Evolutionary conservation across 2,113 vertebrate species (phyloP).

Genomic region (Elephas maximus): DNA sequence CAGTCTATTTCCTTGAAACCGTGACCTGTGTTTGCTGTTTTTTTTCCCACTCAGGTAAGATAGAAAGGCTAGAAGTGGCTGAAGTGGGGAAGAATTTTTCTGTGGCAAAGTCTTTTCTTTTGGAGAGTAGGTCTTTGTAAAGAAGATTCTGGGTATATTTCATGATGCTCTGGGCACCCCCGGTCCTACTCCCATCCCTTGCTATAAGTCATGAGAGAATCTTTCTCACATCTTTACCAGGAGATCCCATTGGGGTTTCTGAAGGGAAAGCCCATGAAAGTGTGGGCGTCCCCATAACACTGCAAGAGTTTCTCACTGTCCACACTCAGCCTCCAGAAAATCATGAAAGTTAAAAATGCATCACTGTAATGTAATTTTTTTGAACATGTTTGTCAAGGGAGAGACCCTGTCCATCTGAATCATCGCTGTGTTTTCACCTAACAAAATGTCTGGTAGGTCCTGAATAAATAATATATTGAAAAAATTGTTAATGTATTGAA

Average conservation of each 20-base stretch:
- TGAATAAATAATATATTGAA: background rate
- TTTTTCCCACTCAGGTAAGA: background rate
- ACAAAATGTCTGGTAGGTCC: rapidly evolving
- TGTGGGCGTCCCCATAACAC: too few relatives aligned
- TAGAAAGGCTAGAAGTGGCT: background rate
- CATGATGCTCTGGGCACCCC: background rate
- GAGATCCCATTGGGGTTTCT: background rate
- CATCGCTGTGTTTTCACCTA: background rate
- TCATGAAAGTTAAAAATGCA: background rate
- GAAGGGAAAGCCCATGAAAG: background rate
- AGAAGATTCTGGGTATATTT: background rate
- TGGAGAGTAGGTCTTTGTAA: background rate
- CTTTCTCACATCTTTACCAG: background rate
- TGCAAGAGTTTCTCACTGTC: background rate
- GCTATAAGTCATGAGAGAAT: background rate
- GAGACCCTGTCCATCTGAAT: background rate
- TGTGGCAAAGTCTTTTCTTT: background rate
- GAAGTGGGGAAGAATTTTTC: background rate
- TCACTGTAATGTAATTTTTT: background rate
- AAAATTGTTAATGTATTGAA: background rate
- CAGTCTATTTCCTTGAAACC: background rate
- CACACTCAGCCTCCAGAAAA: background rate
- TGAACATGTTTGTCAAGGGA: background rate
- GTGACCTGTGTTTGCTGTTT: background rate
- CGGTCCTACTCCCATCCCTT: background rate